Percentiles rank a stretch among this genome's conserved stretches.
Evolutionary conservation across 37 sponge, comb jelly and placozoan species (phyloP).

Genomic region (Chondrilla cf. caribensis): DNA sequence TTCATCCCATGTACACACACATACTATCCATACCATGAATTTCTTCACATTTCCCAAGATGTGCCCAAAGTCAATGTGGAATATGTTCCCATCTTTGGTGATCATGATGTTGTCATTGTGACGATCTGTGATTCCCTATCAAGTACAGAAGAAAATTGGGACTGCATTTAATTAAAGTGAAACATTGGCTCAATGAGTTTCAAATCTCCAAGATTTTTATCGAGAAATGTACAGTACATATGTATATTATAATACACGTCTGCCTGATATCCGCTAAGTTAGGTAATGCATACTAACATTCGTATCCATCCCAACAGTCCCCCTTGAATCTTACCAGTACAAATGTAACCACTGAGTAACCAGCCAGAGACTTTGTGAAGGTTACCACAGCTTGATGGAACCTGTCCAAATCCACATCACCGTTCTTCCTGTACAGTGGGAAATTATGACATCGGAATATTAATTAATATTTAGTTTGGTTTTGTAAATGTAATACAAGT

Average conservation of each 20-base stretch:
- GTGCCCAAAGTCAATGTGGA: slow-evolving; percentile 99
- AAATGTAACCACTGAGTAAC: slow-evolving; percentile 88
- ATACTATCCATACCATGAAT: slow-evolving; percentile 57
- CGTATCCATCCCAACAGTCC: no score
- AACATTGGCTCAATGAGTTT: no score
- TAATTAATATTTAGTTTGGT: no score
- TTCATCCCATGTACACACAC: no score
- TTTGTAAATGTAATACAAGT: no score
- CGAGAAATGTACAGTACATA: no score
- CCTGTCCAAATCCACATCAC: slow-evolving; percentile 54
- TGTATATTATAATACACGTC: background rate
- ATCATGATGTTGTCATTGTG: slow-evolving; percentile 98
- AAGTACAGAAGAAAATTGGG: no score
- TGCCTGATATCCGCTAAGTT: no score
- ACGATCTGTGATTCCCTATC: slow-evolving; percentile 87
- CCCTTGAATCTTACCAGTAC: slow-evolving; percentile 60
- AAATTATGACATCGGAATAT: no score
- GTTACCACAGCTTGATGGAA: slow-evolving; percentile 59
- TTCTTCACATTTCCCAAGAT: slow-evolving; percentile 95
- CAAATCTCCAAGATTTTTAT: no score
- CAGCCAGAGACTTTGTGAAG: slow-evolving; percentile 84
- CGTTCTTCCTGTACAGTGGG: slow-evolving; percentile 55
- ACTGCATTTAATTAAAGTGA: background rate
- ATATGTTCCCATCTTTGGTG: slow-evolving; percentile 84
- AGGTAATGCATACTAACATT: no score